Evolutionary conservation across 2,888 invertebrate genomes (phyloP), one percentile per base, ranked within the genome.

Genomic region (Andrena dorsata): DNA sequence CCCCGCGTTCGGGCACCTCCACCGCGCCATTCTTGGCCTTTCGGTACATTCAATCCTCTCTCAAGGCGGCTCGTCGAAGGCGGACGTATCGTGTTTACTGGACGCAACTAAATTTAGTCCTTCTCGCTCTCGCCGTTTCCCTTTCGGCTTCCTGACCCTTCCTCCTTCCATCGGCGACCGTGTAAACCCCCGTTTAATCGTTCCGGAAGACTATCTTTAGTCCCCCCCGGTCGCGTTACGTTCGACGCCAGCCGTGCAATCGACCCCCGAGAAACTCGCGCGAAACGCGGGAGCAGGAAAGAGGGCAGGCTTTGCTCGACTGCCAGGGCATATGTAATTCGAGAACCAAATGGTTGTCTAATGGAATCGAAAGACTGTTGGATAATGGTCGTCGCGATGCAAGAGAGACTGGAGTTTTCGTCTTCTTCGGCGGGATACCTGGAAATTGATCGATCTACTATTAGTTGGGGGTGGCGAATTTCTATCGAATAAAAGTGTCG

Each of bases 91-190:
- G 80, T 88, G 83, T 88, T 90, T 88, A 88, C 84, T 80, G 81
- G 81, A 85, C 85, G 80, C 49, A 72, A 89, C 90, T 92, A 91
- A 89, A 90, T 91, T 90, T 91, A 91, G 89, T 85, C 41, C 73
- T 72, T n/a, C 49, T 26, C 63, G 82, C 84, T 86, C 84, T 84
- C 80, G 75, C 77, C 75, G 81, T 76, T 82, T 85, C 79, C 78
- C 75, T 82, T 73, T 80, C 76, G 72, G 28, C 73, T 78, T 73
- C 78, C 66, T 77, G 71, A 78, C 81, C 77, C 76, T 85, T 84
- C 61, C 32, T 84, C 61, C 32, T 85, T 84, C 61, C 41, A 61
- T 47, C 63, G 61, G 58, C 51, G 16, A 41, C 16, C 41, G 16
- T 16, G 51, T 23, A 16, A 63, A 64, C 26, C 23, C 58, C 13